These are phyloP conservation scores for Tamandua tetradactyla DNA, from an alignment of 2,797 vertebrate species.

Conservation along the genomic window DNA sequence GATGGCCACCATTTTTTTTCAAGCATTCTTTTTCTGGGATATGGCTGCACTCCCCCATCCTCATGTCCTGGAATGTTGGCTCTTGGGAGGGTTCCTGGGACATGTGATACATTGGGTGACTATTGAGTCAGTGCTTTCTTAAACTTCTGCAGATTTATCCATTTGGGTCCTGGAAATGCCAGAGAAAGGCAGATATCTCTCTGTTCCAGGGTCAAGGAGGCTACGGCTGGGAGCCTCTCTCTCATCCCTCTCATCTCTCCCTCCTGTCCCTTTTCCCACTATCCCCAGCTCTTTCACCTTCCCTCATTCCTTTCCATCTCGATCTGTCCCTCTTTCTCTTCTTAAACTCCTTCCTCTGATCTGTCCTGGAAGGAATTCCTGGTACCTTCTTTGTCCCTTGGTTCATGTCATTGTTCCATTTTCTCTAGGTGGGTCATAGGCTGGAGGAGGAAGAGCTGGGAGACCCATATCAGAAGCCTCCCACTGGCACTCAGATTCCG, in stretches of 20 bases:
- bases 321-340: not conserved
- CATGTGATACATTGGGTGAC: constrained; percentile 58
- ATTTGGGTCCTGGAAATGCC: constrained; percentile 24
- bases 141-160: constrained; percentile 50
- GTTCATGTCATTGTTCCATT: not conserved
- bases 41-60: not conserved
- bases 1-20: not conserved
- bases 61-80: constrained; percentile 31
- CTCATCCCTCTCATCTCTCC: not conserved
- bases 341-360: not conserved
- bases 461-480: not conserved
- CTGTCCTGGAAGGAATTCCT: not conserved
- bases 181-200: constrained; percentile 47
- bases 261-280: not conserved
- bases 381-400: not conserved
- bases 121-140: constrained; percentile 40
- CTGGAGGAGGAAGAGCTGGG: no score
- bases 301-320: not conserved
- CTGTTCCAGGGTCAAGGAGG: not conserved
- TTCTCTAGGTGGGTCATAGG: not conserved
- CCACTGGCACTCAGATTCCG: fast-evolving
- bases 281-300: not conserved
- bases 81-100: constrained; percentile 74
- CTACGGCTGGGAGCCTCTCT: constrained; percentile 35
- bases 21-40: constrained; percentile 56